A percentile compares a stretch with the other conserved stretches of the same genome.
phyloP scores from a whole-genome alignment of 2,888 invertebrate genomes.

The Sepiola atlantica region DNA sequence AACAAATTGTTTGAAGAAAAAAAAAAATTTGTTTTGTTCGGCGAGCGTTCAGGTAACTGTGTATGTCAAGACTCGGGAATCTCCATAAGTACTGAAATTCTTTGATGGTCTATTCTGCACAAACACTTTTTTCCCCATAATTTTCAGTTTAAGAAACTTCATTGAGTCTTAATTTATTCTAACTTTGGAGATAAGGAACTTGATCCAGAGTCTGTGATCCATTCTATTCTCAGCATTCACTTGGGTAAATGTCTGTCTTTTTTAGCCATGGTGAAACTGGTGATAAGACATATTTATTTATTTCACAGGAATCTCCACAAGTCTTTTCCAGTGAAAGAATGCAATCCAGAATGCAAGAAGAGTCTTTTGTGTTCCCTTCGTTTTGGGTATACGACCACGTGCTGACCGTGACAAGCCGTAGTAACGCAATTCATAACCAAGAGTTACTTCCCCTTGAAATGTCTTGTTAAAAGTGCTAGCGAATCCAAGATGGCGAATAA shows the following conservation, averaged over 20 bases:
- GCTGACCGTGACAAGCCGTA: not conserved
- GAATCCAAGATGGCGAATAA: too few species aligned
- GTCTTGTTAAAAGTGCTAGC: too few species aligned
- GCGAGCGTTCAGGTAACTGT: too few species aligned
- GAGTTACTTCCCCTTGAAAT: too few species aligned
- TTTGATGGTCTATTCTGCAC: too few species aligned
- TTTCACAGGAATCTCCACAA: not conserved
- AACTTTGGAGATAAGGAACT: not conserved
- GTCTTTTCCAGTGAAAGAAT: not conserved
- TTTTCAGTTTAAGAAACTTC: not conserved
- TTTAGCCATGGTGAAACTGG: too few species aligned
- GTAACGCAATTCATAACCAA: not conserved
- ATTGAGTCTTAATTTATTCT: not conserved
- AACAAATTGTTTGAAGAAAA: too few species aligned
- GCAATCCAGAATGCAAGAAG: not conserved
- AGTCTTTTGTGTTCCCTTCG: not conserved
- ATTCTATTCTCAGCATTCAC: not conserved
- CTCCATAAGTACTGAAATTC: too few species aligned
- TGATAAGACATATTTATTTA: not conserved
- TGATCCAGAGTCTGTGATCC: not conserved
- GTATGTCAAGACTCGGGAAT: too few species aligned
- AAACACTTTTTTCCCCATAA: not conserved
- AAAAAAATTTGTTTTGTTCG: too few species aligned
- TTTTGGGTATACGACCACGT: not conserved
- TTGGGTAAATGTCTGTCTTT: too few species aligned